Percentiles rank a stretch among this genome's conserved stretches.
Conservation (phyloP, 2,888 invertebrate species). For the Laspeyria flexula region DNA sequence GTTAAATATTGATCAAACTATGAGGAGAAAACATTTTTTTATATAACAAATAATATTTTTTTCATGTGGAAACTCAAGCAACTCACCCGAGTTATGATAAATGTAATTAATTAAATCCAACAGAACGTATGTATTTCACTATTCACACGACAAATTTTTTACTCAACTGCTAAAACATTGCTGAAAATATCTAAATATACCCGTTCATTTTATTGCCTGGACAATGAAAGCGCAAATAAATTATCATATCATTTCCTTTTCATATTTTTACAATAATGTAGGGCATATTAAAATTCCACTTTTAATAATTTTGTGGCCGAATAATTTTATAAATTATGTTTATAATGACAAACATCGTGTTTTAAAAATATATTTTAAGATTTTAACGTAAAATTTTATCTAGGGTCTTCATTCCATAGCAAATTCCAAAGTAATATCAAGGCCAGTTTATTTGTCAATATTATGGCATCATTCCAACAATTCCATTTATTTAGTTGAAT, state of each 20-base stretch:
- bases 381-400: constrained; percentile 21
- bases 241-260: constrained; percentile 1
- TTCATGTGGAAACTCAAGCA: not conserved
- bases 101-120: not conserved
- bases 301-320: constrained; percentile 6
- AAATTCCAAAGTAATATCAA: constrained; percentile 42
- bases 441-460: constrained; percentile 54
- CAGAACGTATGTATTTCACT: not conserved
- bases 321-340: constrained; percentile 14
- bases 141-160: constrained; percentile 1
- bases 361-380: constrained; percentile 34
- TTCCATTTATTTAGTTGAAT: constrained; percentile 50
- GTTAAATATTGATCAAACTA: too few species aligned
- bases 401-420: constrained; percentile 35
- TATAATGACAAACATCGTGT: constrained; percentile 19
- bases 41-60: too few species aligned
- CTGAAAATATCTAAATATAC: constrained; percentile 1
- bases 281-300: constrained; percentile 4
- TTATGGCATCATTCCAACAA: constrained; percentile 62
- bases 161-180: not conserved
- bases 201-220: constrained; percentile 1
- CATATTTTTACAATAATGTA: constrained; percentile 1
- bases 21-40: too few species aligned
- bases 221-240: constrained; percentile 1
- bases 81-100: not conserved